Base-by-base conservation (phyloP, 2,888 invertebrate species). In the Megastigmus dorsalis region DNA sequence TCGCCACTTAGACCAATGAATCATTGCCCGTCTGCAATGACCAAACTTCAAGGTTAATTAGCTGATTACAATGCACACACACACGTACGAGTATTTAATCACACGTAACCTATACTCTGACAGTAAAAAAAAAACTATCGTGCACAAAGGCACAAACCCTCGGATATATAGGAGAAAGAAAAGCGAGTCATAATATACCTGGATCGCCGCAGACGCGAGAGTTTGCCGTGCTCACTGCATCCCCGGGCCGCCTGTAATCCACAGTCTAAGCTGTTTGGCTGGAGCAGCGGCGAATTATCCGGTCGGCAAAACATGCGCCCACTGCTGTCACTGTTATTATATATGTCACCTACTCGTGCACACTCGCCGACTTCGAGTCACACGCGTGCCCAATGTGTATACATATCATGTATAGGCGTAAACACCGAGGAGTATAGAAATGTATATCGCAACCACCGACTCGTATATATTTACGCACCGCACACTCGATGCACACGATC, bases 41-140 rank as follows among this genome's bases (percentile, higher is more conserved):
- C 15, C 48, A 36, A 30, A 28, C 18, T 15, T 33, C 36, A 15
- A 52, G 52, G 41, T 43, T 52, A 20, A 54, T 60, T 62, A 70
- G 69, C 69, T 70, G 69, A 70, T 70, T 43, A 20, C n/a, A 18
- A 15, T 36, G 20, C 30, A 41, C 33, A 57, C n/a, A 26, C 13
- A 50, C 18, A 15, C n/a, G n/a, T n/a, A n/a, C n/a, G n/a, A n/a
- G 0, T 6, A 20, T 9, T 9, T n/a, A 54, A 6, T 6, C n/a
- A 54, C 28, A 54, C 7, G 18, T 28, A 7, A n/a, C n/a, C n/a
- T n/a, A n/a, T n/a, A n/a, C n/a, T 10, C 26, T 52, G 0, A 9
- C 15, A 15, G 2, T 1, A 33, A 54, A 28, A 28, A 15, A 30
- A 33, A 9, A 18, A 26, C 13, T 48, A 20, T 23, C 23, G n/a